A percentile compares a stretch with the other conserved stretches of the same genome.
phyloP scores from a whole-genome alignment of 2,888 invertebrate species.

The Synergus umbraculus region DNA sequence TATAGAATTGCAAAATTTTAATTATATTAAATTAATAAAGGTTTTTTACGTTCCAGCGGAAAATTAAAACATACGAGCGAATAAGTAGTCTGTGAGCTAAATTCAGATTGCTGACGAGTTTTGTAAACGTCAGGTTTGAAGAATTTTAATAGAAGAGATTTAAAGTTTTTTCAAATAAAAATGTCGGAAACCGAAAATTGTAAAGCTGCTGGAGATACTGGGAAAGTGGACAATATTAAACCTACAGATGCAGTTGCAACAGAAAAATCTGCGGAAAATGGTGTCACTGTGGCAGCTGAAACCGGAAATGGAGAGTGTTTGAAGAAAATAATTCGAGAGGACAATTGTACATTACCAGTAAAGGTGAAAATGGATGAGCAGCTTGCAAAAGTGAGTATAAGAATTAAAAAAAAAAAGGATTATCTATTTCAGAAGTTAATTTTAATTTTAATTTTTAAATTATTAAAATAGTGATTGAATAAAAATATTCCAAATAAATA shows the following conservation, averaged over 20 bases:
- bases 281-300: not conserved
- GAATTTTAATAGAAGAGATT: not conserved
- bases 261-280: conserved; percentile 3
- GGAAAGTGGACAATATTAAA: conserved; percentile 47
- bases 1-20: not conserved
- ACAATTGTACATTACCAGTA: not conserved
- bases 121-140: not conserved
- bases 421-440: not conserved
- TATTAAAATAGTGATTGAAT: not conserved
- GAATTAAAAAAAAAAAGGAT: not conserved
- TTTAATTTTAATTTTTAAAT: not conserved
- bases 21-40: not conserved
- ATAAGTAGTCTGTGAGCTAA: not conserved
- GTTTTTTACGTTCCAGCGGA: not conserved
- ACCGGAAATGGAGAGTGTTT: conserved; percentile 16
- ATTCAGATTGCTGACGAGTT: conserved; percentile 6
- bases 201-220: conserved; percentile 58
- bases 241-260: not conserved
- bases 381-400: conserved; percentile 34
- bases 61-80: conserved; percentile 4
- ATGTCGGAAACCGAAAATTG: conserved; percentile 60
- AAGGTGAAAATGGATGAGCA: conserved; percentile 36
- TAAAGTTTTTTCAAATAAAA: conserved; percentile 49
- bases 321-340: not conserved
- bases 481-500: not conserved